These are phyloP conservation scores for Kryphioiulus occultus DNA, from an alignment of 2,888 invertebrate genomes.

Conservation along the genomic window DNA sequence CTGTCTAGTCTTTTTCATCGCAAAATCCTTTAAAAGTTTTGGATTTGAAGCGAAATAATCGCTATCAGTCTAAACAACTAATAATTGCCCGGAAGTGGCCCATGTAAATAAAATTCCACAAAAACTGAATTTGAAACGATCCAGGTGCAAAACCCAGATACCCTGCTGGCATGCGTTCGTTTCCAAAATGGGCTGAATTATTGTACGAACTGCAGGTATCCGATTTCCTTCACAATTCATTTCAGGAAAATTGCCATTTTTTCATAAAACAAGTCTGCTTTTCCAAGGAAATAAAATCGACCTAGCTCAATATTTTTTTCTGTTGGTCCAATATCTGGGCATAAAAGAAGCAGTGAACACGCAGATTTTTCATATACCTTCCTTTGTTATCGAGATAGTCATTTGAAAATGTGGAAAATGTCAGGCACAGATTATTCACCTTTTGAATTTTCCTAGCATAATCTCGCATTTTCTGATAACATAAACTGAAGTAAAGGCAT, in stretches of 20 bases:
- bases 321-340: neutral
- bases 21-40: conserved; percentile 20
- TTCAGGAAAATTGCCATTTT: neutral
- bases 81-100: conserved; percentile 22
- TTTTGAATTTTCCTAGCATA: neutral
- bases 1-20: conserved; percentile 31
- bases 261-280: neutral
- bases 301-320: neutral
- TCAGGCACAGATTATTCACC: neutral
- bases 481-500: no score
- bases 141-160: conserved; percentile 29
- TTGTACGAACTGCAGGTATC: neutral
- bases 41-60: conserved; percentile 22
- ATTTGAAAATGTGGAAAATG: neutral
- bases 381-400: neutral
- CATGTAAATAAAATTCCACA: neutral
- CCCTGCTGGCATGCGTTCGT: neutral
- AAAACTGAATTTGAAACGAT: conserved; percentile 26
- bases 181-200: conserved; percentile 17
- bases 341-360: neutral
- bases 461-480: no score
- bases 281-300: neutral
- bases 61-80: conserved; percentile 1
- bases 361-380: neutral
- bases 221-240: conserved; percentile 7